Percentiles rank a stretch among this genome's conserved stretches.
Conservation (phyloP, 2,797 vertebrate species). For the Epinephelus malabaricus region DNA sequence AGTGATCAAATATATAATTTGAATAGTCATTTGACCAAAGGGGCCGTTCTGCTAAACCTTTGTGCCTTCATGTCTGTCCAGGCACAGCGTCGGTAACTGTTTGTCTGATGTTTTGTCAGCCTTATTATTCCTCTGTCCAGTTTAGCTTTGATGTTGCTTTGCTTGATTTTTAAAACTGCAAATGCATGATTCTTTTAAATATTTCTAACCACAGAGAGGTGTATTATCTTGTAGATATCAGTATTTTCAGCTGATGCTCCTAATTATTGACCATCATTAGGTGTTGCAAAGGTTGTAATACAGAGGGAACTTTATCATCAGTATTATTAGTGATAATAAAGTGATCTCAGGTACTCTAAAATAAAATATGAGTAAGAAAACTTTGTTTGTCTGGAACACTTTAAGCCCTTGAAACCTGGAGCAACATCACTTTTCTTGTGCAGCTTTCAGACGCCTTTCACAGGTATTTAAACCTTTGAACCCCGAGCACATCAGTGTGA, state of each 20-base stretch:
- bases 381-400: neutral
- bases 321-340: neutral
- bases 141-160: neutral
- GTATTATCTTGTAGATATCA: no score
- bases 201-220: neutral
- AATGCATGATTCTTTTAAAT: neutral
- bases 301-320: conserved; percentile 1
- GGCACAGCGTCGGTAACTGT: neutral
- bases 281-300: conserved; percentile 1
- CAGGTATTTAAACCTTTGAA: no score
- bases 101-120: neutral
- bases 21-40: neutral
- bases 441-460: no score
- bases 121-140: neutral
- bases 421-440: no score
- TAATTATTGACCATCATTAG: neutral
- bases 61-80: neutral
- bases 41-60: neutral
- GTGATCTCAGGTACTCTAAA: neutral
- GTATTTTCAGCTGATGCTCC: neutral
- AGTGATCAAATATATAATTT: neutral
- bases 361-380: neutral
- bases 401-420: no score
- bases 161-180: neutral
- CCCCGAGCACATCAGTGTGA: no score